Base-by-base conservation (phyloP, 1,140 invertebrate species). In the Liolophura sinensis region DNA sequence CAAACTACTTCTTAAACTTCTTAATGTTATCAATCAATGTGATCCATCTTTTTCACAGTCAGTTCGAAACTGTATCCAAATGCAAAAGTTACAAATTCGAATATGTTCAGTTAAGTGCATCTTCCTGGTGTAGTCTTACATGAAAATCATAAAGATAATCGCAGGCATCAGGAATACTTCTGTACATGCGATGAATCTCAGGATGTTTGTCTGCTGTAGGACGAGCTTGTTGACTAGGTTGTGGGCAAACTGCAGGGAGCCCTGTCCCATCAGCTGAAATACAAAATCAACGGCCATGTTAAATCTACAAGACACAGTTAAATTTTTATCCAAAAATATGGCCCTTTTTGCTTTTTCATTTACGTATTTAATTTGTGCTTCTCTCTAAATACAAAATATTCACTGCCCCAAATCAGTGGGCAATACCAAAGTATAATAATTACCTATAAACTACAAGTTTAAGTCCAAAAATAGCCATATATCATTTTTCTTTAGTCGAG, bases 121-220 rank as follows among this genome's bases (percentile, higher is more conserved):
- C 31, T 40, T 40, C 31, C 31, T 40, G 3, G 3, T 40, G 31
- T 40, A 40, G 31, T 40, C 92, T 91, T 88, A 97, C 95, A 90
- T 89, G 65, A 97, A 90, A 16, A 94, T 90, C 83, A 96, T 89
- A 49, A 95, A 71, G 47, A 94, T 86, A 58, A 91, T 89, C 48
- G 93, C 87, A n/a, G 95, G 94, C 89, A 98, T 92, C 56, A 97
- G 87, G 57, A 96, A 89, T 72, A 98, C 96, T 86, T 98, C 96
- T 0, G 91, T 92, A 62, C 95, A 90, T 18, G 94, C 92, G 63
- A 93, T 92, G 49, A 93, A 88, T 73, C 93, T 89, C 49, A 98
- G 86, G 73, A 98, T 94, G 76, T 92, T 95, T 1, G 89, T 85
- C 56, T 93, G 93, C 79, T 95, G 93, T 70, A 91, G 91, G 82